Conservation (phyloP, 2,113 vertebrate genomes). For the Solea senegalensis region DNA sequence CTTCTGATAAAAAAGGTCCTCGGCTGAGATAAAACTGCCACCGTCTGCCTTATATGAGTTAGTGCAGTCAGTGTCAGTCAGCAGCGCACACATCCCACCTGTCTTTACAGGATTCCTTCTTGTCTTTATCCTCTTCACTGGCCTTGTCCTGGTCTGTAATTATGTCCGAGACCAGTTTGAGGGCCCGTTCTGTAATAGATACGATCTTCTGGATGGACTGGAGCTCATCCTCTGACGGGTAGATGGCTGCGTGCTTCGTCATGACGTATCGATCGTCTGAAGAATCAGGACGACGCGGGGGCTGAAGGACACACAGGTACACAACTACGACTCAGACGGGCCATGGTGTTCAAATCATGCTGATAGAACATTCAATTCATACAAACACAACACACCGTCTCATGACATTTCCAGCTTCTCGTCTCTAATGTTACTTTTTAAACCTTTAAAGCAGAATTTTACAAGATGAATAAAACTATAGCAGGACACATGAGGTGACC, state of each 20-base stretch:
- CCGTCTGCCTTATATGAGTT: too few relatives aligned
- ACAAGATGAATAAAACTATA: too few relatives aligned
- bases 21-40: too few relatives aligned
- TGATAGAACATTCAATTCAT: background rate
- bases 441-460: too few relatives aligned
- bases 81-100: conserved; percentile 71
- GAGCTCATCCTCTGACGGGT: conserved; percentile 96
- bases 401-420: too few relatives aligned
- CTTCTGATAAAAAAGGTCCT: too few relatives aligned
- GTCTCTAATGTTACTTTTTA: too few relatives aligned
- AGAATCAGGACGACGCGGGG: conserved; percentile 94
- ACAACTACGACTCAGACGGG: background rate
- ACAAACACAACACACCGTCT: too few relatives aligned
- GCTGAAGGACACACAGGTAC: conserved; percentile 74
- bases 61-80: background rate
- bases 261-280: conserved; percentile 98
- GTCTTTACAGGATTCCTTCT: conserved; percentile 91
- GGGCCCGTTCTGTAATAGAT: conserved; percentile 95
- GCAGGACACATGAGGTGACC: too few relatives aligned
- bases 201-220: conserved; percentile 99
- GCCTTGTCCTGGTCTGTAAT: conserved; percentile 92
- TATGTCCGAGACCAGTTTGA: conserved; percentile 96
- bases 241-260: conserved; percentile 97
- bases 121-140: conserved; percentile 93
- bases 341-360: background rate